phyloP scores from a whole-genome alignment of 2,113 vertebrate genomes.

The Sander lucioperca region DNA sequence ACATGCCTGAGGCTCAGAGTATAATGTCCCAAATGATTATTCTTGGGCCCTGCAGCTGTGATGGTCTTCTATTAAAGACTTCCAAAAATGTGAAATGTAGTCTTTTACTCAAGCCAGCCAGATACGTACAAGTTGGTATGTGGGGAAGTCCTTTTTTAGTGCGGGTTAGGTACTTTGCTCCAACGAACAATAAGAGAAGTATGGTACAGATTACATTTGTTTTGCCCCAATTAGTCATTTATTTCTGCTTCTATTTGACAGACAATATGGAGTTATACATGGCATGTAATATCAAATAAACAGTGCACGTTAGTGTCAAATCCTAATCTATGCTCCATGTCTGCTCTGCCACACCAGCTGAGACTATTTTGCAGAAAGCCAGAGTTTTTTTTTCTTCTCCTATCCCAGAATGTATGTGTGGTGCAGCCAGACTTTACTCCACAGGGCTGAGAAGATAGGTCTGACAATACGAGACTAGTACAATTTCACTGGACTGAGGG shows the following conservation, averaged over 20 bases:
- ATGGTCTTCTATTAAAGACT: not conserved
- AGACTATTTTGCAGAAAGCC: too few relatives aligned
- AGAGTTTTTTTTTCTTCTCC: too few relatives aligned
- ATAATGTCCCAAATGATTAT: constrained; percentile 8
- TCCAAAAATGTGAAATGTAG: constrained; percentile 8
- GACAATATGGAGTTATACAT: not conserved
- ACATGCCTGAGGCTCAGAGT: constrained; percentile 8
- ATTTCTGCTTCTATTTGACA: not conserved
- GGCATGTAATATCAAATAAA: too few relatives aligned
- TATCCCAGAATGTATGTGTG: too few relatives aligned
- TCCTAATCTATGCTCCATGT: not conserved
- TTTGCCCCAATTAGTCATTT: not conserved
- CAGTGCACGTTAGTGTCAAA: too few relatives aligned
- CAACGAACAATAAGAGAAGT: not conserved
- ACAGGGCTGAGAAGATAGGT: too few relatives aligned
- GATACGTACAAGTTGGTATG: not conserved
- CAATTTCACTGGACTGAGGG: too few relatives aligned
- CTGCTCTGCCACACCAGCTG: not conserved
- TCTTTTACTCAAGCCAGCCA: not conserved
- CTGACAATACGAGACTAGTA: too few relatives aligned
- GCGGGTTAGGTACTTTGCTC: not conserved
- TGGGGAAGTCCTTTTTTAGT: not conserved
- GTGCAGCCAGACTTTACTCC: too few relatives aligned
- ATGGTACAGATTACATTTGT: not conserved
- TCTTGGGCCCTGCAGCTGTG: not conserved